Percentiles rank a stretch among this genome's conserved stretches.
These are phyloP conservation scores for Endotricha flammealis DNA, from an alignment of 2,888 invertebrate genomes.

Conservation along the genomic window DNA sequence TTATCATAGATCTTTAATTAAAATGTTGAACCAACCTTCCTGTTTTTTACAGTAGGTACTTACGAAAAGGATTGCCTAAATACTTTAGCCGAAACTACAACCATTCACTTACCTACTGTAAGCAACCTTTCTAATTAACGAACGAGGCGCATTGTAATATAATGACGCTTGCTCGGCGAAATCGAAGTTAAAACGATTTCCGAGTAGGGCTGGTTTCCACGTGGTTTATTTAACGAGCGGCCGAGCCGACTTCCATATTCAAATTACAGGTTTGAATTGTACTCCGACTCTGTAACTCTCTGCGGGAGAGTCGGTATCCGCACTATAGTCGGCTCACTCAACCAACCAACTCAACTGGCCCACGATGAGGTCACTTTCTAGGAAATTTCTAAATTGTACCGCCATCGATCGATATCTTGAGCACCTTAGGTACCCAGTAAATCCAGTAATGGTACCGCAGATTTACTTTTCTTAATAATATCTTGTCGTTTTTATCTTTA, in stretches of 20 bases:
- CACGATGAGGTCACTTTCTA: conserved; percentile 38
- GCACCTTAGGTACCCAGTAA: too few species aligned
- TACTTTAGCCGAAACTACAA: too few species aligned
- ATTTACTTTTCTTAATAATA: conserved; percentile 13
- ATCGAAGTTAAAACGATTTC: conserved; percentile 24
- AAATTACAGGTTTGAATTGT: conserved; percentile 61
- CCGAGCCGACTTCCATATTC: conserved; percentile 47
- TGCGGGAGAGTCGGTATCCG: conserved; percentile 30
- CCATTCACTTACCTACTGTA: too few species aligned
- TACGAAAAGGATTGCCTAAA: too few species aligned
- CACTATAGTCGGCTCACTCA: background rate
- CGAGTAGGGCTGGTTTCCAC: conserved; percentile 40
- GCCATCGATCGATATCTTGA: too few species aligned
- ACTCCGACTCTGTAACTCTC: conserved; percentile 30
- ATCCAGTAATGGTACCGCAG: conserved; percentile 17
- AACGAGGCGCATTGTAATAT: conserved; percentile 14
- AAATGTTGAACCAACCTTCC: too few species aligned
- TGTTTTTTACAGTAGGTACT: too few species aligned
- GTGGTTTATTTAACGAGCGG: conserved; percentile 39
- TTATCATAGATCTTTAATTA: too few species aligned
- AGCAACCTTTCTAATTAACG: conserved; percentile 6
- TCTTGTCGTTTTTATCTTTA: conserved; percentile 6
- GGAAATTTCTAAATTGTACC: conserved; percentile 40
- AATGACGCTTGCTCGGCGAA: conserved; percentile 22
- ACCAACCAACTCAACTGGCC: conserved; percentile 17